Base-by-base conservation (phyloP, 1,140 invertebrate genomes). In the Drosophila lini region DNA sequence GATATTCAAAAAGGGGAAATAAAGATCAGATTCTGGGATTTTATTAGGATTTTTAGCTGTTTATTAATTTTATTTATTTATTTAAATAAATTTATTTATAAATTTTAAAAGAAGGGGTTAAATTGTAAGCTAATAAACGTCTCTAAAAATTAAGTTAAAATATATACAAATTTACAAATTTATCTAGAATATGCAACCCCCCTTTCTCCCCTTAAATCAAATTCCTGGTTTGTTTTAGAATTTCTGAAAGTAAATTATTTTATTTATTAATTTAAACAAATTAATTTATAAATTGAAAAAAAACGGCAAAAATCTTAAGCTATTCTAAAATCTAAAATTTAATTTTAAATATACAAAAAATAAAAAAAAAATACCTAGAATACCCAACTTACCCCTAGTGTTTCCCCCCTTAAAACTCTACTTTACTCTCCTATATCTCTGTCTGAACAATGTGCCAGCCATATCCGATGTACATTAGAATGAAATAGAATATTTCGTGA, bases 401-500 rank as follows among this genome's bases (percentile, higher is more conserved):
- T 5, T 25, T 50, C 3, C 32, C 50, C 11, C 6, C 22, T 22
- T 5, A 25, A 32, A n/a, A 32, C 5, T 19, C 8, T 11, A 28
- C 25, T 15, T 25, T 36, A 0, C 28, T 3, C 8, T 47, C 9
- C 9, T 15, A n/a, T 32, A 32, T 60, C 19, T 36, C 6, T 28
- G 38, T 31, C 65, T 69, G 38, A 19, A n/a, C 40, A 25, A 42
- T 28, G 62, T 44, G 22, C n/a, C 61, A 67, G n/a, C 44, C 63
- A 84, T 84, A 84, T 84, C 78, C 68, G 47, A 64, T 69, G 59
- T 70, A 86, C 82, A 83, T 83, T 89, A 75, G 83, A 89, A 89
- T 81, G 74, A 89, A 89, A 88, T 89, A 81, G 71, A 67, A 89
- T 88, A 88, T 83, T 75, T 76, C 19, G 32, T 82, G 59, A 38